Evolutionary conservation across 2,797 vertebrate species (phyloP).

Genomic region (Spatula clypeata): DNA sequence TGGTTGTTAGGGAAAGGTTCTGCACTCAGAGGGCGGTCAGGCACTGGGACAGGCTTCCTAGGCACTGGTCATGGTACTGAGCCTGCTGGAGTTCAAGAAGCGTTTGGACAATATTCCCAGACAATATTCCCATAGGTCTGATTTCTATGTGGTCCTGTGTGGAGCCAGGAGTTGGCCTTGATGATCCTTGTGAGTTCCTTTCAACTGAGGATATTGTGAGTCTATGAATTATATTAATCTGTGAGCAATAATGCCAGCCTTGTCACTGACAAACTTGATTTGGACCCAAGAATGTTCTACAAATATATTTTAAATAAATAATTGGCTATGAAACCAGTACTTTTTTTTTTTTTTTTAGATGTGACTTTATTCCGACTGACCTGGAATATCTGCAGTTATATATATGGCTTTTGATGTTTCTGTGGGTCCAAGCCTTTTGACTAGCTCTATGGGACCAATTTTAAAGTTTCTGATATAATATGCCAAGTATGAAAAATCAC

Average conservation of each 20-base stretch:
- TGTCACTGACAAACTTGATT: not conserved
- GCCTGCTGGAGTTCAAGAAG: too few relatives aligned
- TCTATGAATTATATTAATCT: not conserved
- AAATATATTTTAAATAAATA: not conserved
- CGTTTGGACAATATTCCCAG: too few relatives aligned
- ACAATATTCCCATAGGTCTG: too few relatives aligned
- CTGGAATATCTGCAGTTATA: not conserved
- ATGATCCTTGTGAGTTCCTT: not conserved
- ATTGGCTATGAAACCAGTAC: not conserved
- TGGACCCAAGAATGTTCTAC: not conserved
- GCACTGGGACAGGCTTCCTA: too few relatives aligned
- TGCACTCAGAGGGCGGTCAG: too few relatives aligned
- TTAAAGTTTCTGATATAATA: not conserved
- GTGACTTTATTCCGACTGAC: not conserved
- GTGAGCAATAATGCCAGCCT: not conserved
- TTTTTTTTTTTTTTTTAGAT: too few relatives aligned
- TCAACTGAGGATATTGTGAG: not conserved
- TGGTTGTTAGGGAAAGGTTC: too few relatives aligned
- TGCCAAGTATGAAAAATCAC: not conserved
- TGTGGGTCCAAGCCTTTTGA: not conserved
- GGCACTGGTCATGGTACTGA: too few relatives aligned
- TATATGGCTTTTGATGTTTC: not conserved
- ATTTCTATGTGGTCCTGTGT: not conserved
- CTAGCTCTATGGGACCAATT: not conserved
- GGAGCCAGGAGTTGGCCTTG: not conserved